Percentiles rank a stretch among this genome's conserved stretches.
Conservation (phyloP, 2,888 invertebrate genomes). For the Hyles lineata region DNA sequence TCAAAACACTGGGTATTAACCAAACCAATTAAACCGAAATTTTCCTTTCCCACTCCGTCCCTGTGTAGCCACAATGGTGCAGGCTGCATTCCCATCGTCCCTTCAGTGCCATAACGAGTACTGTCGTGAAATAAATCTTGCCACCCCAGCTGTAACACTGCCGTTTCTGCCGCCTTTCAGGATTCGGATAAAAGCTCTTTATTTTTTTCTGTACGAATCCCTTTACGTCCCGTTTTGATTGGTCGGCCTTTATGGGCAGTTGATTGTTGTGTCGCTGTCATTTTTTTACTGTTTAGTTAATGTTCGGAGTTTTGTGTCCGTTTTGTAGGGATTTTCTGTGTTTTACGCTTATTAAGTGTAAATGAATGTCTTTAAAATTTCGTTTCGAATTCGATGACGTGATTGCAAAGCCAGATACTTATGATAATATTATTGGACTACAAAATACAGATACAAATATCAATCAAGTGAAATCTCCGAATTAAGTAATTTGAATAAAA, state of each 20-base stretch:
- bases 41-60: conserved; percentile 14
- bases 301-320: not conserved
- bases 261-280: conserved; percentile 48
- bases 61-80: conserved; percentile 53
- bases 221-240: conserved; percentile 58
- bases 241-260: conserved; percentile 61
- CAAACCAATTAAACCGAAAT: conserved; percentile 20
- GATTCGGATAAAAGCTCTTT: conserved; percentile 77
- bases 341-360: no score
- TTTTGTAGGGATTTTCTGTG: no score
- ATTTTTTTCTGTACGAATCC: conserved; percentile 75
- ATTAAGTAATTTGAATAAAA: no score
- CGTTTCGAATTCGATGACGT: no score
- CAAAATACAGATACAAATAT: no score
- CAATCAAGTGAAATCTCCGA: no score
- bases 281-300: conserved; percentile 25
- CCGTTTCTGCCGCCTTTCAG: conserved; percentile 74
- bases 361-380: no score
- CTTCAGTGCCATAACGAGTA: conserved; percentile 79
- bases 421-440: no score
- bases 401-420: no score
- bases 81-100: conserved; percentile 75
- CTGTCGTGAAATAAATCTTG: conserved; percentile 82
- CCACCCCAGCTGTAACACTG: conserved; percentile 68
- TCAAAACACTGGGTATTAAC: not conserved